Evolutionary conservation across 2,797 vertebrate species (phyloP).

Genomic region (Pangasius sanitwongsei): DNA sequence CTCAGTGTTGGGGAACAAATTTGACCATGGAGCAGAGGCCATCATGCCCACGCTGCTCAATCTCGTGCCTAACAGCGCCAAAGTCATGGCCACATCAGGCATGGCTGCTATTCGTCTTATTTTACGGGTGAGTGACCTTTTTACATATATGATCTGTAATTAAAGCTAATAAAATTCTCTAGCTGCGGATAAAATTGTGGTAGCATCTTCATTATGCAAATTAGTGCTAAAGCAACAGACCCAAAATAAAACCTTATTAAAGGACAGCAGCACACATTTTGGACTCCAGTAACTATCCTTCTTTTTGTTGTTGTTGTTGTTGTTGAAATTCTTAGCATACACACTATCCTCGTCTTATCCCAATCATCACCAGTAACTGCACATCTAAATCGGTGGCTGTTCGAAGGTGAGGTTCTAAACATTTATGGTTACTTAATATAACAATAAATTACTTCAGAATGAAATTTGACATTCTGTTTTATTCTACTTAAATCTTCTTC

Average conservation of each 20-base stretch:
- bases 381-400: conserved; percentile 95
- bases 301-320: not conserved
- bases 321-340: conserved; percentile 79
- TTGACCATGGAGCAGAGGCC: conserved; percentile 96
- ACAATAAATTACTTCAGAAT: not conserved
- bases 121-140: conserved; percentile 83
- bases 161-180: not conserved
- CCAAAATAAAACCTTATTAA: not conserved
- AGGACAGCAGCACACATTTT: not conserved
- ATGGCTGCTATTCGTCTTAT: conserved; percentile 92
- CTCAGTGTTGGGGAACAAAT: conserved; percentile 90
- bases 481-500: not conserved
- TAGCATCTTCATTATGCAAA: no score
- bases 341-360: conserved; percentile 94
- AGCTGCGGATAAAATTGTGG: not conserved
- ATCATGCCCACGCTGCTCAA: conserved; percentile 98
- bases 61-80: conserved; percentile 98
- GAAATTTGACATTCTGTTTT: not conserved
- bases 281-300: not conserved
- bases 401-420: conserved; percentile 81
- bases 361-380: conserved; percentile 98
- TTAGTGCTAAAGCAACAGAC: not conserved
- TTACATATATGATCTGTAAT: not conserved
- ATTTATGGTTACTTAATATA: not conserved
- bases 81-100: conserved; percentile 97